phyloP scores from a whole-genome alignment of 2,888 invertebrate species.

The Girardia tigrina region DNA sequence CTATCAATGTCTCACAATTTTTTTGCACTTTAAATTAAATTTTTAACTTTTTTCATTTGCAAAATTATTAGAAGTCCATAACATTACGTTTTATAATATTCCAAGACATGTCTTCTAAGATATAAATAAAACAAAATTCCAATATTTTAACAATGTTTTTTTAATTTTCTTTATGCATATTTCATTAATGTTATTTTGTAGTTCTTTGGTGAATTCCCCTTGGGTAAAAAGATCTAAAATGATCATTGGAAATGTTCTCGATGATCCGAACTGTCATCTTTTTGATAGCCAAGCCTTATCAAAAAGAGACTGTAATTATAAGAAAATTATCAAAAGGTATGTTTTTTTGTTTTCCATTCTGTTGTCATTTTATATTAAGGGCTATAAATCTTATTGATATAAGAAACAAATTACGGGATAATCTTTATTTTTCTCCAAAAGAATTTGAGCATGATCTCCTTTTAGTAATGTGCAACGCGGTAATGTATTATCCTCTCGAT shows the following conservation, averaged over 20 bases:
- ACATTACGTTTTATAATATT: no score
- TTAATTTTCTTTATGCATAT: no score
- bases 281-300: not conserved
- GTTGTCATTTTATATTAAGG: not conserved
- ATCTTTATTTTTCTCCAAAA: not conserved
- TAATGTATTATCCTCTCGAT: slow-evolving; percentile 1
- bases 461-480: not conserved
- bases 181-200: no score
- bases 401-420: not conserved
- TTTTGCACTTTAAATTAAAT: no score
- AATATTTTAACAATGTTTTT: no score
- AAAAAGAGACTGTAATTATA: not conserved
- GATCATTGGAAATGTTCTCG: not conserved
- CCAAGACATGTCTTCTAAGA: no score
- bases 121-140: no score
- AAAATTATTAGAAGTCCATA: no score
- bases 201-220: not conserved
- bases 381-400: not conserved
- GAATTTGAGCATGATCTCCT: slow-evolving; percentile 8
- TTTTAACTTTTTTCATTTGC: no score
- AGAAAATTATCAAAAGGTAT: not conserved
- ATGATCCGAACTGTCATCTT: slow-evolving; percentile 20
- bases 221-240: slow-evolving; percentile 1
- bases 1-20: no score
- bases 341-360: not conserved